phyloP scores from a whole-genome alignment of 2,797 vertebrate species.

The Pseudopleuronectes americanus region DNA sequence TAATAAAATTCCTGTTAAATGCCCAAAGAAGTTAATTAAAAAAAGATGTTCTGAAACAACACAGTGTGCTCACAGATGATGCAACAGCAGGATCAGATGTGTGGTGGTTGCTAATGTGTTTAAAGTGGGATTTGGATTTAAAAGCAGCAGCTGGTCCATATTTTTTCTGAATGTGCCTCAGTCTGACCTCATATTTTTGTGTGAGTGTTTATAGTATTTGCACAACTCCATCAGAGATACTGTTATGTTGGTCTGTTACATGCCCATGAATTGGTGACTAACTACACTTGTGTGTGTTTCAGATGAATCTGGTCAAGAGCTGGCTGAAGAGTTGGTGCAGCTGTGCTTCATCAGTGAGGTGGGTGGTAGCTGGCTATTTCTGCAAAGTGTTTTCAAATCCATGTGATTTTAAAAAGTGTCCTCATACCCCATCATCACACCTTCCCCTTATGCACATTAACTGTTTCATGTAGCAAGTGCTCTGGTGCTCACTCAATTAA shows the following conservation, averaged over 20 bases:
- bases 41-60: neutral
- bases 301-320: conserved; percentile 94
- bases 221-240: neutral
- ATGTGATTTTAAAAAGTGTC: conserved; percentile 12
- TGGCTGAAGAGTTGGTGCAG: conserved; percentile 94
- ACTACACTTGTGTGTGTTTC: conserved; percentile 60
- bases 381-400: conserved; percentile 13
- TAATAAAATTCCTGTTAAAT: conserved; percentile 1
- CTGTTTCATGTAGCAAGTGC: conserved; percentile 6
- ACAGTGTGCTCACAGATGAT: neutral
- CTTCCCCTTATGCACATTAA: neutral
- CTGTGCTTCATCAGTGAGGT: conserved; percentile 97
- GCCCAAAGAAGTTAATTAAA: neutral
- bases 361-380: conserved; percentile 54
- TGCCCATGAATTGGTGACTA: conserved; percentile 22
- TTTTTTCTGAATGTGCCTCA: neutral
- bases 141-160: conserved; percentile 21
- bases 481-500: conserved; percentile 14
- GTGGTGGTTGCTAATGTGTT: neutral
- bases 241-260: neutral
- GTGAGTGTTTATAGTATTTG: neutral
- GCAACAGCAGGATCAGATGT: neutral
- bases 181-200: neutral
- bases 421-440: neutral
- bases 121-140: neutral